Conservation (phyloP, 2,797 vertebrate species). For the Hippocampus kuda region DNA sequence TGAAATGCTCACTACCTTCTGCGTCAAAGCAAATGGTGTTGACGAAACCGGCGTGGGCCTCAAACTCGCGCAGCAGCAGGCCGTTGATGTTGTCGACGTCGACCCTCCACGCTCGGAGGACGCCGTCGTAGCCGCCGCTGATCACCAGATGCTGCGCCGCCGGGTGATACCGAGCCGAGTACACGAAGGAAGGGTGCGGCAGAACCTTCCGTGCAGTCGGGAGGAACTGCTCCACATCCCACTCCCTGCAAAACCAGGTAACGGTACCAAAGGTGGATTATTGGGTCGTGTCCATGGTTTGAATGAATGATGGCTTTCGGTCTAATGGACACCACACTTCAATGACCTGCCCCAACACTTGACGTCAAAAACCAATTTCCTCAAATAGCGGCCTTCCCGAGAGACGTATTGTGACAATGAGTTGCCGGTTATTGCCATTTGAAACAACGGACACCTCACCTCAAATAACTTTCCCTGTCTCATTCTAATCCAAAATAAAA, state of each 20-base stretch:
- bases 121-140: constrained; percentile 83
- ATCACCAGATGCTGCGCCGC: constrained; percentile 72
- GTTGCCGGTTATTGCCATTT: too few relatives aligned
- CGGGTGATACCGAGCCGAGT: constrained; percentile 85
- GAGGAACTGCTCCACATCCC: constrained; percentile 75
- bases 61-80: constrained; percentile 81
- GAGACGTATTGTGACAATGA: too few relatives aligned
- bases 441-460: too few relatives aligned
- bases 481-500: too few relatives aligned
- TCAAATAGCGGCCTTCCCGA: neutral
- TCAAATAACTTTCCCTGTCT: too few relatives aligned
- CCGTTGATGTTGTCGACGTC: constrained; percentile 74
- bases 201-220: constrained; percentile 78
- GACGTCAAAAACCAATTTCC: neutral
- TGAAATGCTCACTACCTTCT: constrained; percentile 69
- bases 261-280: neutral
- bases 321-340: too few relatives aligned
- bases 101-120: constrained; percentile 84
- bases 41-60: constrained; percentile 83
- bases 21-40: constrained; percentile 87
- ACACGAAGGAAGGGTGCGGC: constrained; percentile 91
- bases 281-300: neutral
- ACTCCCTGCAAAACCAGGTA: constrained; percentile 65
- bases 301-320: neutral
- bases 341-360: neutral